Percentiles rank a stretch among this genome's conserved stretches.
Conservation (phyloP, 1,140 invertebrate species). For the Drosophila parvula region DNA sequence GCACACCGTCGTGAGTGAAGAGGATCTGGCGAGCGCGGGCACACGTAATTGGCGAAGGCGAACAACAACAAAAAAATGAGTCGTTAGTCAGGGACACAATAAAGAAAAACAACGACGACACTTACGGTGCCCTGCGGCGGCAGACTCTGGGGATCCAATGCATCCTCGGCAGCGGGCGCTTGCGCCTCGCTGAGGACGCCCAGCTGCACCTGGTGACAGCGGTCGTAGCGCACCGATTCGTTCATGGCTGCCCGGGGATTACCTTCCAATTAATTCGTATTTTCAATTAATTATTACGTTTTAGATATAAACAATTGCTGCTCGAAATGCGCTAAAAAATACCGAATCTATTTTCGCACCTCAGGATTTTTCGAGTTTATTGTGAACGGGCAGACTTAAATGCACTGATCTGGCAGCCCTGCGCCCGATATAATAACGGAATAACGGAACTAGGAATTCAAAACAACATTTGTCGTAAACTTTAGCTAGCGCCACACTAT, state of each 20-base stretch:
- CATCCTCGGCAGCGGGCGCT: constrained; percentile 22
- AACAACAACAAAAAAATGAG: constrained; percentile 39
- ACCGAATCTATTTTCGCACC: neutral
- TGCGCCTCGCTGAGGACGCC: constrained; percentile 60
- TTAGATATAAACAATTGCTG: constrained; percentile 58
- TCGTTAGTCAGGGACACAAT: constrained; percentile 52
- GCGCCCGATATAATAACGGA: neutral
- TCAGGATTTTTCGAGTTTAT: neutral
- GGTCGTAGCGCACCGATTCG: constrained; percentile 75
- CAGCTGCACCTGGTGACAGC: constrained; percentile 70
- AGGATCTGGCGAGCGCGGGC: constrained; percentile 85
- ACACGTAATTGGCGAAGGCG: constrained; percentile 2
- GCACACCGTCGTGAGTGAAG: constrained; percentile 87
- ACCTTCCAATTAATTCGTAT: constrained; percentile 22
- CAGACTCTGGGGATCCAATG: constrained; percentile 14
- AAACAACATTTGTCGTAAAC: no score
- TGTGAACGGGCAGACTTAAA: neutral
- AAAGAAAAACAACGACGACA: constrained; percentile 39
- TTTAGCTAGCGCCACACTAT: no score
- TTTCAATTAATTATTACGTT: constrained; percentile 60
- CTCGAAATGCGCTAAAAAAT: neutral
- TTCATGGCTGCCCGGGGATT: constrained; percentile 58
- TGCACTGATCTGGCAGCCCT: neutral
- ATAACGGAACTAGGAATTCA: no score
- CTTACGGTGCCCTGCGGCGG: constrained; percentile 68